phyloP scores from a whole-genome alignment of 2,113 vertebrate genomes.

The Xiphophorus maculatus region DNA sequence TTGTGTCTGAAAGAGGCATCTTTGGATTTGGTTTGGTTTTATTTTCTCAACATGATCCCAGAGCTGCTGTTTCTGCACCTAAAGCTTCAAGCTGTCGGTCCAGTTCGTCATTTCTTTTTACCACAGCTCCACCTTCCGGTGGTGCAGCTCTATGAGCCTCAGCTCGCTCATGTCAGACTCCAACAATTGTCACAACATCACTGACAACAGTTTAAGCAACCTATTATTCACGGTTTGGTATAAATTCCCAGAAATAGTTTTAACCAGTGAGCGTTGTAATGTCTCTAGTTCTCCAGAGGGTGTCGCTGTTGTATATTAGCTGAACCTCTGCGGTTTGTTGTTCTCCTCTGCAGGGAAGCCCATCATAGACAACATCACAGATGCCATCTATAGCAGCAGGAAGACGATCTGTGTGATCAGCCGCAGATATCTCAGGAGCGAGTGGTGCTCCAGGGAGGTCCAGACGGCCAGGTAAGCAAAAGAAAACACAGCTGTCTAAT shows the following conservation, averaged over 20 bases:
- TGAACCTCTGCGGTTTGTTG: not conserved
- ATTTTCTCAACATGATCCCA: not conserved
- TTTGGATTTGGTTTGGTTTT: not conserved
- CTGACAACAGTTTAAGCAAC: not conserved
- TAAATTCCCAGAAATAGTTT: not conserved
- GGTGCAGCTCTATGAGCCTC: not conserved
- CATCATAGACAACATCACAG: slow-evolving; percentile 81
- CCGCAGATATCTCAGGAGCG: slow-evolving; percentile 74
- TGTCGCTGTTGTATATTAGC: not conserved
- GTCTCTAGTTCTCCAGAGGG: not conserved
- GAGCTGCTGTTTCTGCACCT: not conserved
- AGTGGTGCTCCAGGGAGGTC: slow-evolving; percentile 83
- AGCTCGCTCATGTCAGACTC: not conserved
- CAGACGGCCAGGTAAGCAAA: slow-evolving; percentile 74
- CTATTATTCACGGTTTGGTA: not conserved
- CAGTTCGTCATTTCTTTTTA: not conserved
- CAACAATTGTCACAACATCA: not conserved
- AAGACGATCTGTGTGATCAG: slow-evolving; percentile 83
- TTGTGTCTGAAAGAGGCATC: not conserved
- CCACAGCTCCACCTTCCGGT: not conserved
- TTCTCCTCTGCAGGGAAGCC: slow-evolving; percentile 61
- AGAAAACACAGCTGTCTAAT: not conserved
- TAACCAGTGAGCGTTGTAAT: not conserved
- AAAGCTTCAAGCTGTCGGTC: not conserved
- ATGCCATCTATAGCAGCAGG: slow-evolving; percentile 79